These are phyloP conservation scores for Hypomesus transpacificus DNA, from an alignment of 2,113 vertebrate genomes.

Conservation along the genomic window DNA sequence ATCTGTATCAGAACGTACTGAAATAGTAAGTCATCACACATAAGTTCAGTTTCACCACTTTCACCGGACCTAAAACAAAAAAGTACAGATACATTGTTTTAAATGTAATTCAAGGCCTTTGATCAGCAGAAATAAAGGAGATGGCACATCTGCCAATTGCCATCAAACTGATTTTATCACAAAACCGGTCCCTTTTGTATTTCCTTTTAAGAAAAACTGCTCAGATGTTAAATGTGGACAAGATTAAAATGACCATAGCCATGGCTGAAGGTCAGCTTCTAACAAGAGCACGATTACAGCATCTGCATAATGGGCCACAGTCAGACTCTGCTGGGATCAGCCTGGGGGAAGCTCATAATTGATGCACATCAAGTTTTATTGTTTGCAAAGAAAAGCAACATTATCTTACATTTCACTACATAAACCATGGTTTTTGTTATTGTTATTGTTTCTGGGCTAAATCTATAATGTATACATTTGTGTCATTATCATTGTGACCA, in stretches of 20 bases:
- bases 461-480: background rate
- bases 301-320: background rate
- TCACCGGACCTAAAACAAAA: no score
- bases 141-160: slow-evolving; percentile 39
- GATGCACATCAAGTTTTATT: background rate
- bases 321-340: background rate
- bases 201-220: slow-evolving; percentile 16
- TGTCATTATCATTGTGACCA: background rate
- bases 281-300: slow-evolving; percentile 11
- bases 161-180: slow-evolving; percentile 37
- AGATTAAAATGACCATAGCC: slow-evolving; percentile 11
- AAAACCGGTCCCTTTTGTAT: slow-evolving; percentile 38
- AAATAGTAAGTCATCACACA: no score
- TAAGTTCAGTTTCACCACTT: no score
- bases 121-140: slow-evolving; percentile 38
- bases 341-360: slow-evolving; percentile 2
- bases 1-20: no score
- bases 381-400: background rate
- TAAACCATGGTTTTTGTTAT: background rate
- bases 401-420: slow-evolving; percentile 12
- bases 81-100: background rate
- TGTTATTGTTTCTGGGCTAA: slow-evolving; percentile 14
- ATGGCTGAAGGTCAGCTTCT: slow-evolving; percentile 16
- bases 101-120: slow-evolving; percentile 42
- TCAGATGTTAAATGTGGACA: slow-evolving; percentile 16